Percentiles rank a stretch among this genome's conserved stretches.
These are phyloP conservation scores for Aptenodytes forsteri DNA, from an alignment of 2,113 vertebrate species.

Conservation along the genomic window DNA sequence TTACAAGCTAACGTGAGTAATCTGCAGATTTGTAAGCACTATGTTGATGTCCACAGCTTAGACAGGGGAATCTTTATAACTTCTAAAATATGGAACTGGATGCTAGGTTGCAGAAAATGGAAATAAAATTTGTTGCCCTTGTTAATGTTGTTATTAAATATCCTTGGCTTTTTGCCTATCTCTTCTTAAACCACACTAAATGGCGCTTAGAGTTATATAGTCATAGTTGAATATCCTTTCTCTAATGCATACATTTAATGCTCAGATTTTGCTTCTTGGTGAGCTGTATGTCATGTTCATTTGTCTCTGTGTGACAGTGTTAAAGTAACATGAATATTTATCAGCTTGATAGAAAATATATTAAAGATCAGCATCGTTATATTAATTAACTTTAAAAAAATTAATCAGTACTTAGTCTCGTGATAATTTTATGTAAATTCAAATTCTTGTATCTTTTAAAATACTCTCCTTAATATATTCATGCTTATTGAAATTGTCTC, in stretches of 20 bases:
- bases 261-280: not conserved
- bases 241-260: not conserved
- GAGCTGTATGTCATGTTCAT: not conserved
- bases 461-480: not conserved
- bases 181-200: conserved; percentile 11
- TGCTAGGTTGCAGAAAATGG: conserved; percentile 34
- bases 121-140: conserved; percentile 12
- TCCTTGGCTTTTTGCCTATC: conserved; percentile 38
- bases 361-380: not conserved
- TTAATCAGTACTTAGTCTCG: not conserved
- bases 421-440: not conserved
- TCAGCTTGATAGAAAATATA: not conserved
- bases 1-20: conserved; percentile 33
- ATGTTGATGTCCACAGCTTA: conserved; percentile 28
- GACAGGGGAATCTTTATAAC: not conserved
- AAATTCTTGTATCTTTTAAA: not conserved
- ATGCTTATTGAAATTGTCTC: not conserved
- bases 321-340: conserved; percentile 36
- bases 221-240: conserved; percentile 9
- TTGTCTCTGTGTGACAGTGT: not conserved
- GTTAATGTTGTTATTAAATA: conserved; percentile 42
- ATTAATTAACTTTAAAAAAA: conserved; percentile 5
- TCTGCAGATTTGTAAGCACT: conserved; percentile 41
- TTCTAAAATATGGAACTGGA: not conserved
- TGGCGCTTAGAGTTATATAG: conserved; percentile 4